Evolutionary conservation across 2,888 invertebrate species (phyloP).

Genomic region (Mamestra brassicae): DNA sequence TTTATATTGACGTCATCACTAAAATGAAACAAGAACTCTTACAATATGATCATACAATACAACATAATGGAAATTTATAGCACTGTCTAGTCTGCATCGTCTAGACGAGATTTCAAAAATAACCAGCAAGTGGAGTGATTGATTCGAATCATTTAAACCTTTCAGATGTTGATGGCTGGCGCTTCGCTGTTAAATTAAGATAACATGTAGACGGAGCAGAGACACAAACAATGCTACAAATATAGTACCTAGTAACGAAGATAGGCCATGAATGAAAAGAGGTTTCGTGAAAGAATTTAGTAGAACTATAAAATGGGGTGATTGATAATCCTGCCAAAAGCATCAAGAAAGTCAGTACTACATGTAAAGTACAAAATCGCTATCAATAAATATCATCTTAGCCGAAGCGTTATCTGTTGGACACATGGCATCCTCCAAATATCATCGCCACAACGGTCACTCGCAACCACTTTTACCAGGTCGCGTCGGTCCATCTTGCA

Average conservation of each 20-base stretch:
- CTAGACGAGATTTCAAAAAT: slow-evolving; percentile 23
- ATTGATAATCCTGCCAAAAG: neutral
- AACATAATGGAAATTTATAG: slow-evolving; percentile 3
- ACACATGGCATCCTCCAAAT: too few relatives aligned
- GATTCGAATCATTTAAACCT: neutral
- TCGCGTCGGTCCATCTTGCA: too few relatives aligned
- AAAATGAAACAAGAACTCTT: slow-evolving; percentile 64
- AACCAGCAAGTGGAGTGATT: neutral
- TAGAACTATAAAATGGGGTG: neutral
- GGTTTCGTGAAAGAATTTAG: neutral
- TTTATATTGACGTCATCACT: slow-evolving; percentile 84
- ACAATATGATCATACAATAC: slow-evolving; percentile 3
- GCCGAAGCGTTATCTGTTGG: too few relatives aligned
- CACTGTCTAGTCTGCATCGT: neutral
- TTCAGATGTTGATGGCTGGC: neutral
- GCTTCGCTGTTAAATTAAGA: neutral
- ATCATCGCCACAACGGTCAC: too few relatives aligned
- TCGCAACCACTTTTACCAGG: too few relatives aligned
- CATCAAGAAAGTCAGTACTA: neutral
- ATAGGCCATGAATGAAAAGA: neutral
- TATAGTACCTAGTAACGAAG: neutral
- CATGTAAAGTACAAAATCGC: neutral
- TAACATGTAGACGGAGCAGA: neutral
- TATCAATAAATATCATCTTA: too few relatives aligned
- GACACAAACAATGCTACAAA: neutral